These are phyloP conservation scores for Ceyx margarethae DNA, from an alignment of 2,113 vertebrate species.

Conservation along the genomic window DNA sequence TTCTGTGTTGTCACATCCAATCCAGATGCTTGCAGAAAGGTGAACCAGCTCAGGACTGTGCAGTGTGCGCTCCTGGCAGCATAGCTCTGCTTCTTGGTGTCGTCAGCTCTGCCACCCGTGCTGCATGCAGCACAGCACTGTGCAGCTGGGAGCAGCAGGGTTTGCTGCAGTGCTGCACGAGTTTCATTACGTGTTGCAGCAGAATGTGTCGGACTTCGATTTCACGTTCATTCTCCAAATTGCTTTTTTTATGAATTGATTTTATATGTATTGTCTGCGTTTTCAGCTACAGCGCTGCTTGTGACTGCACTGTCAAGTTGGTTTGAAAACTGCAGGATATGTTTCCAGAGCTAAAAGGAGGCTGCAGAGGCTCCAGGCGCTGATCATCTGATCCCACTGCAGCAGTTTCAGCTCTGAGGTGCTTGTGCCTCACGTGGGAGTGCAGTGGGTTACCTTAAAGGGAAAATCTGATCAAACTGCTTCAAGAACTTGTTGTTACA, in stretches of 20 bases:
- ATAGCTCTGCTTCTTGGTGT: not conserved
- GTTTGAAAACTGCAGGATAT: not conserved
- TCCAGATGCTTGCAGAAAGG: not conserved
- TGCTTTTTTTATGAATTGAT: not conserved
- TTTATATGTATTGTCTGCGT: not conserved
- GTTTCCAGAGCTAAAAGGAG: not conserved
- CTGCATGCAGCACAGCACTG: not conserved
- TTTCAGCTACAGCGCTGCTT: not conserved
- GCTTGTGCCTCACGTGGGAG: conserved; percentile 48
- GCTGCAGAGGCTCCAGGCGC: conserved; percentile 25
- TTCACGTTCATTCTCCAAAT: not conserved
- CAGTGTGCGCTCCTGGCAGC: not conserved
- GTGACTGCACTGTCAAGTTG: not conserved
- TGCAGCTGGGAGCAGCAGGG: not conserved
- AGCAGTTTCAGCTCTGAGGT: conserved; percentile 51
- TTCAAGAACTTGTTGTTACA: conserved; percentile 67
- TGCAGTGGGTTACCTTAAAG: conserved; percentile 55
- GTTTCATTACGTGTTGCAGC: not conserved
- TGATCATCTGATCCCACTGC: conserved; percentile 70
- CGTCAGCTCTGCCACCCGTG: not conserved
- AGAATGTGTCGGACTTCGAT: not conserved
- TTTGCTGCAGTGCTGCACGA: conserved; percentile 67
- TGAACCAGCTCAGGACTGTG: not conserved
- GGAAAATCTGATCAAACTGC: conserved; percentile 58
- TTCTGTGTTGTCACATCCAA: not conserved